Evolutionary conservation across 2,113 vertebrate species (phyloP), one percentile per base, ranked within the genome.

Genomic region (Stictonetta naevosa): DNA sequence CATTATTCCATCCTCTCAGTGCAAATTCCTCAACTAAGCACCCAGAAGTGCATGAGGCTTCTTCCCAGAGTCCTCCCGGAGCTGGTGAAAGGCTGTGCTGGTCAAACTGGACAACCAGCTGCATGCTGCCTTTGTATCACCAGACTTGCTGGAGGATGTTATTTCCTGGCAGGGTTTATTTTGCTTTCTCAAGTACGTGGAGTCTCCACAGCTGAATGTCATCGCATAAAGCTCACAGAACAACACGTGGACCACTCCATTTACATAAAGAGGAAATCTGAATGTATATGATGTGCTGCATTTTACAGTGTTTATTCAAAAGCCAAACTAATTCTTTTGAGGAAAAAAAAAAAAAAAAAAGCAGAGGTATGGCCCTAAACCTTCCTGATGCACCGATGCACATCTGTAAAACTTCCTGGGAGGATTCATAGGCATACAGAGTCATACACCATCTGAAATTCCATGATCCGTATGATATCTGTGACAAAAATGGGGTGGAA

Each of bases 111-210:
- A 1, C 36, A 68, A 71, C 26, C 46, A 59, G 60, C 71, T 72
- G 6, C 13, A 60, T 2, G 0, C 4, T 67, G 22, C 29, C 28
- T 25, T 58, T 44, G 18, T 29, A 60, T 19, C 38, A 77, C 31
- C 5, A 2, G 4, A 18, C 28, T 33, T 6, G 1, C 38, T 11
- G 11, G 7, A 10, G 6, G 12, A 82, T 38, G 25, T 8, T 52
- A 38, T 50, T 69, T 76, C 44, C 36, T 48, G 48, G 40, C 2
- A 22, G 17, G 14, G 8, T 38, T 76, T 1, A 64, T 29, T 19
- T 44, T 38, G 62, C 7, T 11, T 79, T 42, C 50, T 76, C 59
- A 69, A 40, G 36, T 31, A 33, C 13, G 22, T 4, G 8, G 20
- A 84, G 40, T 19, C 20, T 55, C 20, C 46, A 38, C 15, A 8